Percentiles rank a stretch among this genome's conserved stretches.
These are phyloP conservation scores for Chloromyia formosa DNA, from an alignment of 2,888 invertebrate species.

Conservation along the genomic window DNA sequence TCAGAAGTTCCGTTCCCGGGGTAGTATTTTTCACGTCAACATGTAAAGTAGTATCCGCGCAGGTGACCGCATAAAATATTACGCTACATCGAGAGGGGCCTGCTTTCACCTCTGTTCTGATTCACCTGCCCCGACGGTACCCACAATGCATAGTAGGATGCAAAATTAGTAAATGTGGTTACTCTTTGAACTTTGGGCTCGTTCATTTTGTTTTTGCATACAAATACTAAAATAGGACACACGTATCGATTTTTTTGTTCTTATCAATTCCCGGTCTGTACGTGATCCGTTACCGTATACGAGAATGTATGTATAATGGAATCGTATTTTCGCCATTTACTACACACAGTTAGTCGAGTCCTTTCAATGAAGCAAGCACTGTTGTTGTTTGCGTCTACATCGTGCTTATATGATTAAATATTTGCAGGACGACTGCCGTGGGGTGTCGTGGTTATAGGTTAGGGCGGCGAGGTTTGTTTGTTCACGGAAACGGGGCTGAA, in stretches of 20 bases:
- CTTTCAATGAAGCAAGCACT: background rate
- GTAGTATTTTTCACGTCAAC: conserved; percentile 34
- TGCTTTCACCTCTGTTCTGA: conserved; percentile 23
- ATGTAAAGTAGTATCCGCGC: conserved; percentile 36
- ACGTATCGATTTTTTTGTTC: conserved; percentile 23
- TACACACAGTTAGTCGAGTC: conserved; percentile 2
- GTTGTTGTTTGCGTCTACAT: background rate
- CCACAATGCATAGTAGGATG: conserved; percentile 20
- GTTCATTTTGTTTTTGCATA: conserved; percentile 3
- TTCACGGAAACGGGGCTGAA: conserved; percentile 7
- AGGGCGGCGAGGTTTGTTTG: background rate
- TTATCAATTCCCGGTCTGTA: conserved; percentile 10
- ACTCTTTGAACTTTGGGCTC: conserved; percentile 29
- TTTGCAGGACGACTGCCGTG: background rate
- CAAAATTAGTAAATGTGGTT: conserved; percentile 36
- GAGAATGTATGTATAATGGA: background rate
- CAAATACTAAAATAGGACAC: conserved; percentile 17
- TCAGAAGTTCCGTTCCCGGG: conserved; percentile 35
- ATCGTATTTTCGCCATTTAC: conserved; percentile 10
- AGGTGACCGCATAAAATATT: conserved; percentile 45
- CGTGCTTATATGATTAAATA: conserved; percentile 24
- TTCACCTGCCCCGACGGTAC: background rate
- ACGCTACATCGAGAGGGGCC: conserved; percentile 21
- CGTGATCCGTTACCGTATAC: conserved; percentile 3
- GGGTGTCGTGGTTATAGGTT: background rate